Evolutionary conservation across 2,113 vertebrate genomes (phyloP).

Genomic region (Nestor notabilis): DNA sequence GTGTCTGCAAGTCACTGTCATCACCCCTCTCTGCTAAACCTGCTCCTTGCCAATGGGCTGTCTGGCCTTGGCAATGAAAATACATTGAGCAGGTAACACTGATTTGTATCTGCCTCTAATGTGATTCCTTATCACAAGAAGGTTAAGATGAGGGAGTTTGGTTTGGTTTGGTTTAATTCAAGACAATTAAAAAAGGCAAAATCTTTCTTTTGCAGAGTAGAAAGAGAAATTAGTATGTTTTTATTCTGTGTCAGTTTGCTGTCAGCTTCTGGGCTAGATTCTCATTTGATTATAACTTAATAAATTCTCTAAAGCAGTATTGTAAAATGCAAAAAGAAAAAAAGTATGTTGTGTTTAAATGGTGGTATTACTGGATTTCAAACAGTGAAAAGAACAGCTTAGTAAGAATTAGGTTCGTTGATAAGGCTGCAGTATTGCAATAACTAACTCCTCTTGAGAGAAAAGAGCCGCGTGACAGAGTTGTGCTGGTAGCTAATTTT

Average conservation of each 20-base stretch:
- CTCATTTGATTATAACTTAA: neutral
- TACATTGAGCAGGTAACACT: neutral
- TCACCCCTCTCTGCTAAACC: neutral
- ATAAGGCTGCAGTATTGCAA: neutral
- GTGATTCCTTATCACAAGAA: neutral
- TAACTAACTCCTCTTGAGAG: neutral
- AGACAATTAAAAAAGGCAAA: neutral
- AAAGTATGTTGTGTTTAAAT: neutral
- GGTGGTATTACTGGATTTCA: neutral
- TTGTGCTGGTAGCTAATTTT: neutral
- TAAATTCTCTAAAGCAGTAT: neutral
- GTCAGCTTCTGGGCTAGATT: neutral
- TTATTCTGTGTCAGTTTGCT: neutral
- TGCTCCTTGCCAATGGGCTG: neutral
- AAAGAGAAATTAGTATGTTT: neutral
- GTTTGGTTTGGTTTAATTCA: neutral
- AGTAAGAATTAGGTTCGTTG: neutral
- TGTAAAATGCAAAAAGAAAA: neutral
- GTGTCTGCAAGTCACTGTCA: neutral
- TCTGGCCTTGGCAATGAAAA: neutral
- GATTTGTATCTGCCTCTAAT: neutral
- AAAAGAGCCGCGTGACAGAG: neutral
- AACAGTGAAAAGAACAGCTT: neutral
- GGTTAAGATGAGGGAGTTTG: neutral
- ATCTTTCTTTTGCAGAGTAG: neutral